Base-by-base conservation (phyloP, 2,888 invertebrate genomes). In the Scaptomyza cyrtandrae region DNA sequence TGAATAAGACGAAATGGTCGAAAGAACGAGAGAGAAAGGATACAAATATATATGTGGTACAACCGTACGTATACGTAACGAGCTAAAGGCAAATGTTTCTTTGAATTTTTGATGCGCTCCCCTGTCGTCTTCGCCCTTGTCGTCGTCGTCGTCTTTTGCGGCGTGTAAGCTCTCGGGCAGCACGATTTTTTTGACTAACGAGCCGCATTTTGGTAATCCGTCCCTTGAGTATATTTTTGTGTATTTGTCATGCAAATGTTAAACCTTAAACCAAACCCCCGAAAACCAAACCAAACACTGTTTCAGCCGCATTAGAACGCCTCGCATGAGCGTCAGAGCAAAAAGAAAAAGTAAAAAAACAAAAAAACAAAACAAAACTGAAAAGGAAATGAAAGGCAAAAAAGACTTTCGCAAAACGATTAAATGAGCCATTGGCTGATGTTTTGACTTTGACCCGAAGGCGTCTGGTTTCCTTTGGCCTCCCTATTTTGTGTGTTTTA, bases 171-270 rank as follows among this genome's bases (percentile, higher is more conserved):
- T 77, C 67, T 68, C 65, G 82, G 84, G 70, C 85, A 87, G 60
- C 71, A 85, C 60, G 9, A 41, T 39, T 39, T 80, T 88, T 87
- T 87, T 87, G 83, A 78, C 83, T 84, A 84, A 84, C 83, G 83
- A 84, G 88, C 87, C 83, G 65, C 83, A 84, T 84, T 88, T 86
- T 71, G 71, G 87, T 84, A 84, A 84, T 84, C 83, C 87, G 69
- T 88, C 83, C 88, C 88, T 65, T 64, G 83, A 78, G 88, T 66
- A 37, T n/a, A n/a, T 37, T 37, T 37, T 9, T 37, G 37, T n/a
- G 37, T 37, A 72, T 78, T 64, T 44, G 39, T 46, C 64, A 69
- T 78, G 75, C 75, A 69, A 69, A 75, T 75, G 75, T 58, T 74
- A 64, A 69, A 61, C 71, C 78, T 54, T 46, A 59, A 53, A 55